Conservation (phyloP, 2,888 invertebrate species). For the Gymnoscelis rufifasciata region DNA sequence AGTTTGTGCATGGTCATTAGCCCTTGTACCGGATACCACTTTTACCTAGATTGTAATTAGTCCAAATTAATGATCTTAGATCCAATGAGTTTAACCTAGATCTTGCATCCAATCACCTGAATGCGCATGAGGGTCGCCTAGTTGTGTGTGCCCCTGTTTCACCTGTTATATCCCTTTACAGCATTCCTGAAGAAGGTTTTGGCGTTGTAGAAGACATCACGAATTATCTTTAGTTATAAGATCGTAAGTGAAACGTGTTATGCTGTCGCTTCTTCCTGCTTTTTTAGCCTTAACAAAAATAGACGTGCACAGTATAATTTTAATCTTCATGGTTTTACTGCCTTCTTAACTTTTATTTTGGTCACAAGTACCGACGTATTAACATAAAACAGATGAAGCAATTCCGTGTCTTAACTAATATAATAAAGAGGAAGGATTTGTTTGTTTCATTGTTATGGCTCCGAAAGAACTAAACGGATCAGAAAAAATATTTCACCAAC, state of each 20-base stretch:
- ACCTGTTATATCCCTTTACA: slow-evolving; percentile 76
- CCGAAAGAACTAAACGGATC: too few species aligned
- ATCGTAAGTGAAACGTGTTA: slow-evolving; percentile 70
- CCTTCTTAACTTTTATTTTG: background rate
- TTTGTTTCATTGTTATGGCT: background rate
- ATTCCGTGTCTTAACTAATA: too few species aligned
- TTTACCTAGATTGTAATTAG: too few species aligned
- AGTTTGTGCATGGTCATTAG: background rate
- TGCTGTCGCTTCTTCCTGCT: slow-evolving; percentile 44
- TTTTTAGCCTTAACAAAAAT: slow-evolving; percentile 16
- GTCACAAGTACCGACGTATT: too few species aligned
- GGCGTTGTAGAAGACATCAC: slow-evolving; percentile 74
- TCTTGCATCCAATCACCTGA: slow-evolving; percentile 20
- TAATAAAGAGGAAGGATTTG: too few species aligned
- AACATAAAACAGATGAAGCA: too few species aligned
- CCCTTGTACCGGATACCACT: background rate
- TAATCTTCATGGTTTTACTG: slow-evolving; percentile 19
- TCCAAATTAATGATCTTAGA: slow-evolving; percentile 1
- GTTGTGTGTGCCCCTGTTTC: slow-evolving; percentile 59
- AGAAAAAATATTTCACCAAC: too few species aligned
- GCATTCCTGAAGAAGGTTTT: slow-evolving; percentile 90
- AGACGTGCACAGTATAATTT: slow-evolving; percentile 6
- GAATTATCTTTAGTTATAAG: slow-evolving; percentile 77
- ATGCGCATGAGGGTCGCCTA: slow-evolving; percentile 38
- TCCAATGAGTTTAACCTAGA: slow-evolving; percentile 11